Percentiles rank a stretch among this genome's conserved stretches.
These are phyloP conservation scores for Meta bourneti DNA, from an alignment of 2,888 invertebrate species.

Conservation along the genomic window DNA sequence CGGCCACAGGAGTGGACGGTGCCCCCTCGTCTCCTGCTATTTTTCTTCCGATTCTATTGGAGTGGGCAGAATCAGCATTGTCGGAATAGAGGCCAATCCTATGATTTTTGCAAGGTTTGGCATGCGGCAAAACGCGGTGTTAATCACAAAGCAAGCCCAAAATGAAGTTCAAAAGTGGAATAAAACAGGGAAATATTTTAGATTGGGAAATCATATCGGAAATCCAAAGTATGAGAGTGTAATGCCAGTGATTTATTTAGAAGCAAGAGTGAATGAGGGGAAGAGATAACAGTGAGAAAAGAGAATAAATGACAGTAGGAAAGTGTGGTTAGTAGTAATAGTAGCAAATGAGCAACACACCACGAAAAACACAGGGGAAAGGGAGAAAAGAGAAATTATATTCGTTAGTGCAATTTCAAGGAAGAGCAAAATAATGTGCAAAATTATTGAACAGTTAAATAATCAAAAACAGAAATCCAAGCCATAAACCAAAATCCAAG, in stretches of 20 bases:
- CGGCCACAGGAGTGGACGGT: constrained; percentile 81
- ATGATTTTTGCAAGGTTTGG: constrained; percentile 12
- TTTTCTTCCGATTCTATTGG: constrained; percentile 68
- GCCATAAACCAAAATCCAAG: too few relatives aligned
- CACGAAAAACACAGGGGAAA: constrained; percentile 15
- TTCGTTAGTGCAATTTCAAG: constrained; percentile 38
- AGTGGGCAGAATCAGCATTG: constrained; percentile 62
- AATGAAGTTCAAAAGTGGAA: neutral
- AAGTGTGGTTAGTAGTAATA: neutral
- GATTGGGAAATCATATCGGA: neutral
- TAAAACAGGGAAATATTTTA: neutral
- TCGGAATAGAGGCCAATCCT: constrained; percentile 54
- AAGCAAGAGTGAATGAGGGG: neutral
- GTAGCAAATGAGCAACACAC: constrained; percentile 1
- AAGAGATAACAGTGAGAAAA: constrained; percentile 9
- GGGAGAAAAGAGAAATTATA: constrained; percentile 47
- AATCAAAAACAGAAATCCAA: too few relatives aligned
- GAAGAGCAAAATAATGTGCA: constrained; percentile 21
- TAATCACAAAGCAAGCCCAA: constrained; percentile 46
- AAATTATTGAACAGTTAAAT: too few relatives aligned
- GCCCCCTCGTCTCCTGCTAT: constrained; percentile 49
- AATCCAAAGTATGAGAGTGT: neutral
- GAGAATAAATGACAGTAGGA: neutral
- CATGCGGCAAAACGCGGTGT: constrained; percentile 29
- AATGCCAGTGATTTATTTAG: neutral